Evolutionary conservation across 2,888 invertebrate species (phyloP), one percentile per base, ranked within the genome.

Genomic region (Mimumesa dahlbomi): DNA sequence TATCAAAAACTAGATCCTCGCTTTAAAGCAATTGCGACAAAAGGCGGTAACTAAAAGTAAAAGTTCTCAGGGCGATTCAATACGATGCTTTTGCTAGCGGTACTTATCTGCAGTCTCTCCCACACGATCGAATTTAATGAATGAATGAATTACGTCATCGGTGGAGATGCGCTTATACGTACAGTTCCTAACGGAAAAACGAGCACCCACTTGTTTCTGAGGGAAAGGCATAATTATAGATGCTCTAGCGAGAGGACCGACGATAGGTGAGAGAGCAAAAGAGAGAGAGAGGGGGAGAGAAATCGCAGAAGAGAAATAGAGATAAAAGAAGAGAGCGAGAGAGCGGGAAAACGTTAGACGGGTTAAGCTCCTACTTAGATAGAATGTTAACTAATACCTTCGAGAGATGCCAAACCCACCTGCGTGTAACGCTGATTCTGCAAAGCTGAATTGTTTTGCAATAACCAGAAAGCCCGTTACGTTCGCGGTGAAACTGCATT

Each of bases 91-190:
- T 74, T 69, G 64, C 77, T 57, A 69, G n/a, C 74, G 75, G 71
- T 72, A 70, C 75, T 82, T 83, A 83, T 82, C 82, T 62, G 65
- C 72, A 31, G 71, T 62, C 79, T 71, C 80, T 83, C 82, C 82
- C 85, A 82, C 83, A 82, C 85, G 79, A 64, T 58, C 73, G 65
- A 78, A 73, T 77, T 79, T 79, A 77, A 79, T 84, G 84, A 78
- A 84, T 84, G 84, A 88, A 88, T 87, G 87, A 84, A 81, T 87
- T 86, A 82, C 88, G 87, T 88, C 87, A 88, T 74, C 77, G 75
- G 59, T 54, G 68, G 77, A 67, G 81, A 79, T 78, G 82, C 68
- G 76, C 78, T 73, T 82, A 72, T 65, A 66, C 67, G 73, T 63
- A 43, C 49, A 72, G 66, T 68, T 54, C 25, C 69, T 7, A n/a